These are phyloP conservation scores for Triplophysa rosa DNA, from an alignment of 2,113 vertebrate genomes.

Conservation along the genomic window DNA sequence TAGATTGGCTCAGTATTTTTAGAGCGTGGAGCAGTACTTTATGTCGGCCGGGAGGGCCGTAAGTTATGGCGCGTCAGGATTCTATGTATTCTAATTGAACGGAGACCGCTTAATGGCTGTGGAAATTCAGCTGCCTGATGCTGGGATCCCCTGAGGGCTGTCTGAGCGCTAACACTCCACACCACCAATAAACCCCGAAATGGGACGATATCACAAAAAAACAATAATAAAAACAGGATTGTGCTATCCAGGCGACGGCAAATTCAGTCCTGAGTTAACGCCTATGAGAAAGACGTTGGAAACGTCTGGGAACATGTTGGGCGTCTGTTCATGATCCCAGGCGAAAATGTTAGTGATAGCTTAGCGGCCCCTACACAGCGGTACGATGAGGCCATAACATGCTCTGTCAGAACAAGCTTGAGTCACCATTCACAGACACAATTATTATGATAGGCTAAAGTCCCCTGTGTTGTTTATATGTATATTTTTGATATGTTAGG, in stretches of 20 bases:
- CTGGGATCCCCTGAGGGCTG: constrained; percentile 72
- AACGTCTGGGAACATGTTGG: background rate
- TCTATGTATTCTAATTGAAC: constrained; percentile 83
- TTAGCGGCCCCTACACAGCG: background rate
- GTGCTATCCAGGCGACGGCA: constrained; percentile 47
- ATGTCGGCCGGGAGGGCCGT: constrained; percentile 75
- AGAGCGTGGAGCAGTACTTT: constrained; percentile 62
- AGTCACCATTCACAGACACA: background rate
- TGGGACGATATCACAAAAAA: constrained; percentile 74
- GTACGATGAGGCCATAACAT: background rate
- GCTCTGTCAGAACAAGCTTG: too few relatives aligned
- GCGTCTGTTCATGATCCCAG: background rate
- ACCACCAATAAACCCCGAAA: constrained; percentile 80
- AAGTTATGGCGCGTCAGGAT: constrained; percentile 80
- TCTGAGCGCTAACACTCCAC: constrained; percentile 73
- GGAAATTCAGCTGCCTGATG: constrained; percentile 77
- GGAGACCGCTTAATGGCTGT: constrained; percentile 77
- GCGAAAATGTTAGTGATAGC: background rate
- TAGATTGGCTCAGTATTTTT: constrained; percentile 69
- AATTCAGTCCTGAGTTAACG: constrained; percentile 19
- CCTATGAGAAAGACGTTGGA: background rate
- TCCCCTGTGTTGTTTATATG: too few relatives aligned
- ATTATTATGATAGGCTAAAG: background rate
- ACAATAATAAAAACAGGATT: constrained; percentile 75
- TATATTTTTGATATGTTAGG: too few relatives aligned